A percentile compares a stretch with the other conserved stretches of the same genome.
Conservation (phyloP, 2,113 vertebrate species). For the Laterallus jamaicensis region DNA sequence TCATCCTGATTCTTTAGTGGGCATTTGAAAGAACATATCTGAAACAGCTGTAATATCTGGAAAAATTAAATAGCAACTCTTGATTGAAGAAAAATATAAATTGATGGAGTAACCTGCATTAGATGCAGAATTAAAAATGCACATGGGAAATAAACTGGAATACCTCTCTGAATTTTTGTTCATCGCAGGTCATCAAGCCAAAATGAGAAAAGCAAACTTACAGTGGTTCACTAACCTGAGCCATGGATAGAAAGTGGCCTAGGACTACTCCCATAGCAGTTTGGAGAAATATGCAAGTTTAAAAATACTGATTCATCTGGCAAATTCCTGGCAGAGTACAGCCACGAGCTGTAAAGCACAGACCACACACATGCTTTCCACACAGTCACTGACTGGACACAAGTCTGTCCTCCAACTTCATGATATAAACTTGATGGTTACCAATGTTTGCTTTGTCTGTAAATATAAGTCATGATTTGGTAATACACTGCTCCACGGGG, state of each 20-base stretch:
- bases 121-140: conserved; percentile 48
- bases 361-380: conserved; percentile 1
- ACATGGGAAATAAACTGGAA: conserved; percentile 43
- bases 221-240: conserved; percentile 11
- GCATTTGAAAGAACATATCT: neutral
- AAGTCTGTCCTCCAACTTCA: neutral
- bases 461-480: neutral
- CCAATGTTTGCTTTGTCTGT: neutral
- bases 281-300: neutral
- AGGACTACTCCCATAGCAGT: conserved; percentile 19
- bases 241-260: conserved; percentile 12
- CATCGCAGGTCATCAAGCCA: conserved; percentile 25
- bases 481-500: fast-evolving
- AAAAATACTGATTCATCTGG: neutral
- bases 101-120: conserved; percentile 1
- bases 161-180: neutral
- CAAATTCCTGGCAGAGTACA: neutral
- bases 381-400: neutral
- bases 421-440: neutral
- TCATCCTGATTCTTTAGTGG: neutral
- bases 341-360: neutral
- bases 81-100: conserved; percentile 33
- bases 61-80: conserved; percentile 23
- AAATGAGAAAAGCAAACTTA: conserved; percentile 58
- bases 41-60: conserved; percentile 15